Evolutionary conservation across 2,113 vertebrate genomes (phyloP), one percentile per base, ranked within the genome.

Genomic region (Pimephales promelas): DNA sequence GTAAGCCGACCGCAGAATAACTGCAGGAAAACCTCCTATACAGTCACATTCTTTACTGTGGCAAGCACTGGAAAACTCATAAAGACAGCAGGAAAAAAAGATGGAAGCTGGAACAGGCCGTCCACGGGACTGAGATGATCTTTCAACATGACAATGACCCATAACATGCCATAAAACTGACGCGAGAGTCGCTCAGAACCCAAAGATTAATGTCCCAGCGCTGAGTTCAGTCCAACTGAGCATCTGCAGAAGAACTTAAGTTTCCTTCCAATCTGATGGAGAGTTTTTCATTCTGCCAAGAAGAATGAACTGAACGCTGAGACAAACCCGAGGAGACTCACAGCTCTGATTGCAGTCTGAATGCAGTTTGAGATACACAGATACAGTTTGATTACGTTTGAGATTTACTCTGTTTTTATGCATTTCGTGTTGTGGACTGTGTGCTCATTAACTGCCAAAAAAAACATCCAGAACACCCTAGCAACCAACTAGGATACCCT

Each of bases 71-170:
- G 54, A 59, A 77, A 77, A 43, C 34, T 77, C 76, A 79, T 49
- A 34, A 79, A 49, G 59, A 28, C 78, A n/a, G 24, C 22, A 47
- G 59, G 77, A 34, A 79, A 49, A 49, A 66, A 47, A 13, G 24
- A 79, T 28, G 14, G 74, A 22, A 13, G 26, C 24, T 64, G 36
- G 45, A 79, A 64, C 24, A 20, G 28, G 26, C 45, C 22, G 2
- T 72, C 40, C 5, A 1, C 47, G 70, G 40, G 40, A 72, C 40
- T 72, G n/a, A n/a, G 78, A 79, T 64, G 26, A 49, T 79, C 78
- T 66, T 79, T 79, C 78, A 79, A n/a, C 43, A 13, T 62, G 78
- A 79, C 78, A 79, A 3, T 79, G 76, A 79, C 76, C 76, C 56
- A 79, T 45, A 62, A 79, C 56, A 79, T 31, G 57, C 59, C 77